Evolutionary conservation across 2,113 vertebrate genomes (phyloP), one percentile per base, ranked within the genome.

Genomic region (Phaethornis superciliosus): DNA sequence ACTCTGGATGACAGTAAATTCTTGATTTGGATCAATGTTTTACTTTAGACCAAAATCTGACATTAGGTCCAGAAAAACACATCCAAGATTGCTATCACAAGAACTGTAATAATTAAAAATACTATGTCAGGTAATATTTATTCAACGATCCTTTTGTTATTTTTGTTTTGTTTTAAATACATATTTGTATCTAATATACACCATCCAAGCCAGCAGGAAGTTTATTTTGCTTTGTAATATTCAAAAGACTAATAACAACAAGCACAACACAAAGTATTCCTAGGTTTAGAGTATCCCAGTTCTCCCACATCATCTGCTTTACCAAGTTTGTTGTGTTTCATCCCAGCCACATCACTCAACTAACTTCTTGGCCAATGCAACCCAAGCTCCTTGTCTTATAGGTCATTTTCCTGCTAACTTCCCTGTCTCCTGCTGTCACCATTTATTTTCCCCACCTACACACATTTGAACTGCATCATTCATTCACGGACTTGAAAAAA

Each of bases 401-500:
- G 79, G 79, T 83, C 68, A 78, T 37, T 75, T 88, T 46, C 23
- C 19, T 44, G 35, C 4, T 71, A 91, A 86, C 9, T 75, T 77
- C 19, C 19, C 77, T 62, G 69, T 46, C 30, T 85, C 77, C 83
- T 78, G 60, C 82, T 92, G 69, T 93, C 93, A 94, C 27, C 85
- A 90, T 49, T 54, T 83, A 47, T 77, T 85, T 81, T 47, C 70
- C 83, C 80, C 69, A 90, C 80, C 88, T 70, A 83, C 60, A 59
- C 21, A 44, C 27, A 78, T 64, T 7, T 76, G 76, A 96, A 79
- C 76, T 27, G n/a, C 71, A 88, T 74, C 32, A 20, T 42, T 93
- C 81, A 79, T 72, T 92, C 84, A 91, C 28, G 88, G 59, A 77
- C 51, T 91, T 16, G 7, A 60, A 76, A 91, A 91, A 89, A 90